These are phyloP conservation scores for Ptilonorhynchus violaceus DNA, from an alignment of 2,113 vertebrate species.

Conservation along the genomic window DNA sequence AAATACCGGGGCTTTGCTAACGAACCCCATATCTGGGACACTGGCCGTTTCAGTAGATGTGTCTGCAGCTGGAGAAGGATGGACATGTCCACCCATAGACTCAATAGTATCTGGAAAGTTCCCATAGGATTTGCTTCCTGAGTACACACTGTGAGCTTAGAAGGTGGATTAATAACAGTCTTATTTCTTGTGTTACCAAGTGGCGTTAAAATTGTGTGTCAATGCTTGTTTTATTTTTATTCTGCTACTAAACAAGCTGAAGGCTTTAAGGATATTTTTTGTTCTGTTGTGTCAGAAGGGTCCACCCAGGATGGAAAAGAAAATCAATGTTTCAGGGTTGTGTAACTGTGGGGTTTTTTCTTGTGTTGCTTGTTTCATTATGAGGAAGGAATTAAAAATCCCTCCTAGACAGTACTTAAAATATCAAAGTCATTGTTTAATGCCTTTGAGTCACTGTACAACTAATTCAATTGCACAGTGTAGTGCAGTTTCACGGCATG, in stretches of 20 bases:
- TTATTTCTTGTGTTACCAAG: slow-evolving; percentile 52
- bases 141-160: slow-evolving; percentile 54
- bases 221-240: slow-evolving; percentile 77
- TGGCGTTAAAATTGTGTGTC: slow-evolving; percentile 73
- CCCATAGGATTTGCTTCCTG: slow-evolving; percentile 46
- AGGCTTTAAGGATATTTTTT: slow-evolving; percentile 61
- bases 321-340: slow-evolving; percentile 72
- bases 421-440: slow-evolving; percentile 86
- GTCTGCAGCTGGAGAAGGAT: background rate
- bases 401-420: slow-evolving; percentile 83
- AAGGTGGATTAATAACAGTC: slow-evolving; percentile 52
- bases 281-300: slow-evolving; percentile 64
- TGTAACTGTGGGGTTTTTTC: slow-evolving; percentile 62
- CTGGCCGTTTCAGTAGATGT: background rate
- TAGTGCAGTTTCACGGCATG: slow-evolving; percentile 75
- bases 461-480: slow-evolving; percentile 81
- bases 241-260: slow-evolving; percentile 73
- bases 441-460: slow-evolving; percentile 83
- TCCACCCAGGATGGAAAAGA: slow-evolving; percentile 70
- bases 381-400: slow-evolving; percentile 82
- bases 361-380: slow-evolving; percentile 76
- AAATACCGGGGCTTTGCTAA: background rate
- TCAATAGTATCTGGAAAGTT: slow-evolving; percentile 57
- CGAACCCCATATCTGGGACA: background rate
- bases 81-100: background rate